Evolutionary conservation across 35 echinoderm and acorn worm genomes (phyloP).

Genomic region (Heliocidaris erythrogramma): DNA sequence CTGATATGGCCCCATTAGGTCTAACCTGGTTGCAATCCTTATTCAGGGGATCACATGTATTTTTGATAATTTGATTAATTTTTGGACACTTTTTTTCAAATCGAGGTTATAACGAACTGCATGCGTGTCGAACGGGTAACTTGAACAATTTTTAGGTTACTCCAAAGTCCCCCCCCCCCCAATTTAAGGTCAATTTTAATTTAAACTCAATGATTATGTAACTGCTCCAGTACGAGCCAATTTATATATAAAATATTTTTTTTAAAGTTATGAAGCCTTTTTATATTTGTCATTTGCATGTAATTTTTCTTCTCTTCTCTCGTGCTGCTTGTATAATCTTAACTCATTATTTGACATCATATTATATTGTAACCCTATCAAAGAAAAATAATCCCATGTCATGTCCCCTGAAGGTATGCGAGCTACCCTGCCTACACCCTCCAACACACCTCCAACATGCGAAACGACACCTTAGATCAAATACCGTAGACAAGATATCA

Average conservation of each 20-base stretch:
- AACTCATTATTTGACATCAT: too few relatives aligned
- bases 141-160: not conserved
- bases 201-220: too few relatives aligned
- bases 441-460: not conserved
- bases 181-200: too few relatives aligned
- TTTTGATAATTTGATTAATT: not conserved
- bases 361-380: not conserved
- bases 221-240: too few relatives aligned
- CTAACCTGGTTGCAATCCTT: not conserved
- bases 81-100: not conserved
- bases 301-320: too few relatives aligned
- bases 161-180: too few relatives aligned
- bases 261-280: too few relatives aligned
- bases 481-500: not conserved
- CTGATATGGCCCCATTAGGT: not conserved
- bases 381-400: not conserved
- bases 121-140: not conserved
- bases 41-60: not conserved
- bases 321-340: too few relatives aligned
- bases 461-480: not conserved
- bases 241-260: too few relatives aligned
- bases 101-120: not conserved
- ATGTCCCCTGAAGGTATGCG: not conserved
- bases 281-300: too few relatives aligned
- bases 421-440: not conserved